Conservation (phyloP, 2,888 invertebrate species). For the Papilio protenor region DNA sequence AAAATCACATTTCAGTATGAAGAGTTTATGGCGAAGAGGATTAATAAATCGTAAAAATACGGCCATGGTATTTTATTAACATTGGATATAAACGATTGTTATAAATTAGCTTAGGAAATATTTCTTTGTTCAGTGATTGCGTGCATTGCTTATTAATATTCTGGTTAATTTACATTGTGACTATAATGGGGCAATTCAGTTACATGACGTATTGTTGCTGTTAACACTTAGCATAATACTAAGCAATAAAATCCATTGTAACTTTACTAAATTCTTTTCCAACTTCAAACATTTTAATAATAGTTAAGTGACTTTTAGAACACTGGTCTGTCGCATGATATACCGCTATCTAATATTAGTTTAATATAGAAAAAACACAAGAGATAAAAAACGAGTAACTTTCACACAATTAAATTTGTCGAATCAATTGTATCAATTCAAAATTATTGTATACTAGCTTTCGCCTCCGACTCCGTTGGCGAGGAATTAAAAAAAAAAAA, state of each 20-base stretch:
- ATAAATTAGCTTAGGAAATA: background rate
- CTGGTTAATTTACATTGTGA: conserved; percentile 5
- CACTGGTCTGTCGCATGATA: too few relatives aligned
- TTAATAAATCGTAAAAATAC: background rate
- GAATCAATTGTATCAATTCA: too few relatives aligned
- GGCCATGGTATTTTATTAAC: too few relatives aligned
- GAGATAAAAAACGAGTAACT: too few relatives aligned
- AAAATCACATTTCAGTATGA: background rate
- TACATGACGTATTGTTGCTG: background rate
- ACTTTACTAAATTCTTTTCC: background rate
- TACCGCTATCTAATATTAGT: too few relatives aligned
- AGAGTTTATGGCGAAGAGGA: background rate
- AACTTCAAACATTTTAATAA: too few relatives aligned
- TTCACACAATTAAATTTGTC: too few relatives aligned
- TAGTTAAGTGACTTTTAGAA: too few relatives aligned
- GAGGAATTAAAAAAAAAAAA: too few relatives aligned
- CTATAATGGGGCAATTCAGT: conserved; percentile 5
- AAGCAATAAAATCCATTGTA: background rate
- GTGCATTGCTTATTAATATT: background rate
- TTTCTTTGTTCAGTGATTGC: background rate
- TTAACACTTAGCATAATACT: background rate
- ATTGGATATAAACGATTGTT: background rate
- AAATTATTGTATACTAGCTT: too few relatives aligned
- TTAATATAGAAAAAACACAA: too few relatives aligned
- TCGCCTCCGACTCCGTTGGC: too few relatives aligned